Percentiles rank a stretch among this genome's conserved stretches.
Conservation (phyloP, 2,888 invertebrate species). For the Cosmia pyralina region DNA sequence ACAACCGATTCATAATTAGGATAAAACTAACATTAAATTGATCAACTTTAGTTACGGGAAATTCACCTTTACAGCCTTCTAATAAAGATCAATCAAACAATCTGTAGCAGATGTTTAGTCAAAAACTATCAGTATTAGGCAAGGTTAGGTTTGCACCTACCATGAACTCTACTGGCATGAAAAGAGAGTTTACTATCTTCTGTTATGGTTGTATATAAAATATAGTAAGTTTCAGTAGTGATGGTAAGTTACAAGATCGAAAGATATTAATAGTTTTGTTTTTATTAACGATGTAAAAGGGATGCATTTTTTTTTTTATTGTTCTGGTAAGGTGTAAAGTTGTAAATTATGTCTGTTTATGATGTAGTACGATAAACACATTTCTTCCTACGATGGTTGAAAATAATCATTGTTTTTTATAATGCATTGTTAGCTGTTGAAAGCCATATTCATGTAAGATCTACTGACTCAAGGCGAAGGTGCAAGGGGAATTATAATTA, state of each 20-base stretch:
- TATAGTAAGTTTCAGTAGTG: constrained; percentile 35
- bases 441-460: too few relatives aligned
- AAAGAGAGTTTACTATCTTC: background rate
- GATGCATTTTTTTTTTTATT: constrained; percentile 42
- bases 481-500: too few relatives aligned
- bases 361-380: background rate
- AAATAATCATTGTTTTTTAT: background rate
- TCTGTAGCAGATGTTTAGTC: constrained; percentile 37
- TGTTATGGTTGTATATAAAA: background rate
- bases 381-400: background rate
- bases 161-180: fast-evolving
- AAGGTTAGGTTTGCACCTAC: constrained; percentile 20
- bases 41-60: background rate
- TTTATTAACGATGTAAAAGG: constrained; percentile 34
- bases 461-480: background rate
- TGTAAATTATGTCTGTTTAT: constrained; percentile 13
- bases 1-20: constrained; percentile 29
- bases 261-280: constrained; percentile 42
- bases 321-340: constrained; percentile 21
- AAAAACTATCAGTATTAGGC: constrained; percentile 16
- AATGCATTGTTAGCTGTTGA: background rate
- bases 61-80: background rate
- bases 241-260: constrained; percentile 52
- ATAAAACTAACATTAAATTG: constrained; percentile 9
- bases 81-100: constrained; percentile 20